phyloP scores from a whole-genome alignment of 2,797 vertebrate genomes.

The Galago senegalensis region DNA sequence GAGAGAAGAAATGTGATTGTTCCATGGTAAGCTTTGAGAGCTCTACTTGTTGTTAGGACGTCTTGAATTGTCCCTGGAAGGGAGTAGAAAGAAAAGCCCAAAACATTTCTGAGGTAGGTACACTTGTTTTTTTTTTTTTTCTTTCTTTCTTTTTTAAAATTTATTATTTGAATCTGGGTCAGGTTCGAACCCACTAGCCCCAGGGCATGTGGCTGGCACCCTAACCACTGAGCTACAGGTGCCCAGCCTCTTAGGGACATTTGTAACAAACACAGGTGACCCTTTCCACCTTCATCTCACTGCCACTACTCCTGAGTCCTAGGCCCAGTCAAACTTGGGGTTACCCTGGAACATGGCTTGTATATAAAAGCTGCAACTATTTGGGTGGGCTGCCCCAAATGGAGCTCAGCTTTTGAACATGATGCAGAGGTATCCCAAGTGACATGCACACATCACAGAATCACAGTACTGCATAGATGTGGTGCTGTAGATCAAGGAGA shows the following conservation, averaged over 20 bases:
- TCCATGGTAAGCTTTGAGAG: background rate
- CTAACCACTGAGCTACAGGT: no score
- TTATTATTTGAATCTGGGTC: no score
- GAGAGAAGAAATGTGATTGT: background rate
- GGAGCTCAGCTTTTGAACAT: constrained; percentile 8
- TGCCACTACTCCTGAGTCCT: background rate
- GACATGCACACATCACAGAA: background rate
- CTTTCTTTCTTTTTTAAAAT: no score
- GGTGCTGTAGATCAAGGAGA: constrained; percentile 21
- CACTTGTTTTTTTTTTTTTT: background rate
- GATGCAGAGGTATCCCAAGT: background rate
- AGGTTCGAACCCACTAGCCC: no score
- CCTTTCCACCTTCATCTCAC: background rate
- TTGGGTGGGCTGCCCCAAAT: background rate
- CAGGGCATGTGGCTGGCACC: no score
- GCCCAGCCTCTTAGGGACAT: background rate
- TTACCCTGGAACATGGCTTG: background rate
- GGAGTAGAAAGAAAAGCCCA: background rate
- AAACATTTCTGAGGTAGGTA: background rate
- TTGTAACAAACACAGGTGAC: background rate
- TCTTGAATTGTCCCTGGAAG: background rate
- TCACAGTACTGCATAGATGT: background rate
- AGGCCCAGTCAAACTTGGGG: background rate
- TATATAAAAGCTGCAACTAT: background rate
- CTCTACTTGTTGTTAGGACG: background rate